Base-by-base conservation (phyloP, 2,113 vertebrate species). In the Rhinopomastus cyanomelas region DNA sequence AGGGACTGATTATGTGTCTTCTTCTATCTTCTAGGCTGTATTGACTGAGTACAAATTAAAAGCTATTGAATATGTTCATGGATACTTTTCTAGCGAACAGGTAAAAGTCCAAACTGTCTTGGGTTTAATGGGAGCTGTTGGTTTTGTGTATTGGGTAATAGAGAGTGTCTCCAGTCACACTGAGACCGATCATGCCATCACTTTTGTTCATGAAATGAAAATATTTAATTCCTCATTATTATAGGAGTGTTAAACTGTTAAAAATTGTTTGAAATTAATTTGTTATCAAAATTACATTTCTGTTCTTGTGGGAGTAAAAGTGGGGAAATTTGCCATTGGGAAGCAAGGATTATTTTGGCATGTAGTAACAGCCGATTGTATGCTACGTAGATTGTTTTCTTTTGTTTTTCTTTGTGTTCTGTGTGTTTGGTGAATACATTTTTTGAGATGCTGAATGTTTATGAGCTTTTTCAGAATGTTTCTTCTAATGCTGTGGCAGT, bases 31-130 rank as follows among this genome's bases (percentile, higher is more conserved):
- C 71, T 92, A 99, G 99, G 99, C 99, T 94, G 98, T 99, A 95
- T 94, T 99, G 96, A 99, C 99, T 57, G 99, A 99, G 60, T 99
- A 99, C 92, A 98, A 99, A 88, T 97, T 99, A 94, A 99, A 98
- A 97, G 99, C 99, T 60, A 99, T 99, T 92, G 99, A 99, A 88
- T 99, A 99, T 94, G 99, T 99, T 79, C 98, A 99, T 90, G 99
- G 99, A 71, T 99, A 99, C 97, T 99, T 99, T 95, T 99, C 99
- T 83, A 99, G 99, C 95, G 98, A 99, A 92, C 99, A 99, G 99
- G 99, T 99, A 98, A 95, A 85, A 29, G 37, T 88, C 36, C 39
- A 34, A 15, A 6, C 4, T 20, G 7, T 62, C 13, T 12, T 19
- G 52, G 14, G 8, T 84, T 66, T 84, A 73, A 52, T 30, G 80